Evolutionary conservation across 1,140 invertebrate genomes (phyloP).

Genomic region (Adelges cooleyi): DNA sequence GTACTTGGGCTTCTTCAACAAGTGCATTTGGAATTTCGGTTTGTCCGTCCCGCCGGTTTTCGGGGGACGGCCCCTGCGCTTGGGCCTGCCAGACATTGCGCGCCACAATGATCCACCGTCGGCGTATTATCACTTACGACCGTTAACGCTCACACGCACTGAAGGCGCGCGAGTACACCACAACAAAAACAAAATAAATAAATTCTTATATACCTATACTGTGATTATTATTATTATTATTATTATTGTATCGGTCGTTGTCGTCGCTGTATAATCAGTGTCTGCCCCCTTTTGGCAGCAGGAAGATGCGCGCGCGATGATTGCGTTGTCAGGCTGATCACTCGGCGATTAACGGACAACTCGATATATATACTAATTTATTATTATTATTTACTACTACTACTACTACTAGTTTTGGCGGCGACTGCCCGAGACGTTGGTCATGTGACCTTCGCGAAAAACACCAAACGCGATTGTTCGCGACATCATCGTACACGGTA

Average conservation of each 20-base stretch:
- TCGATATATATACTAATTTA: too few species aligned
- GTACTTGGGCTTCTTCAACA: conserved; percentile 86
- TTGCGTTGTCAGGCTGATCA: too few species aligned
- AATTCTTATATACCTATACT: conserved; percentile 49
- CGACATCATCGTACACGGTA: background rate
- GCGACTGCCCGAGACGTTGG: background rate
- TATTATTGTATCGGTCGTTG: conserved; percentile 14
- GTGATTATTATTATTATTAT: too few species aligned
- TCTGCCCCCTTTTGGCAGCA: background rate
- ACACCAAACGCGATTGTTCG: background rate
- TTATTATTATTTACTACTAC: too few species aligned
- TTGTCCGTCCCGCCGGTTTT: conserved; percentile 74
- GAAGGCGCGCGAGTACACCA: conserved; percentile 45
- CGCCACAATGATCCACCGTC: conserved; percentile 33
- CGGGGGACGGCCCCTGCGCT: conserved; percentile 75
- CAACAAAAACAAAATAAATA: conserved; percentile 47
- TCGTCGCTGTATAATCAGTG: conserved; percentile 23
- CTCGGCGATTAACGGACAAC: too few species aligned
- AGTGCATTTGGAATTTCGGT: conserved; percentile 68
- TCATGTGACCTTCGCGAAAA: conserved; percentile 23
- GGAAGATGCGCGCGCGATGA: background rate
- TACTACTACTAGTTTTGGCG: too few species aligned
- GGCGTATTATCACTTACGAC: conserved; percentile 42
- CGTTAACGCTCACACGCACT: conserved; percentile 50
- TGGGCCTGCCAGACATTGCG: conserved; percentile 70